Conservation (phyloP, 1,140 invertebrate genomes). For the Berghia stephanieae region DNA sequence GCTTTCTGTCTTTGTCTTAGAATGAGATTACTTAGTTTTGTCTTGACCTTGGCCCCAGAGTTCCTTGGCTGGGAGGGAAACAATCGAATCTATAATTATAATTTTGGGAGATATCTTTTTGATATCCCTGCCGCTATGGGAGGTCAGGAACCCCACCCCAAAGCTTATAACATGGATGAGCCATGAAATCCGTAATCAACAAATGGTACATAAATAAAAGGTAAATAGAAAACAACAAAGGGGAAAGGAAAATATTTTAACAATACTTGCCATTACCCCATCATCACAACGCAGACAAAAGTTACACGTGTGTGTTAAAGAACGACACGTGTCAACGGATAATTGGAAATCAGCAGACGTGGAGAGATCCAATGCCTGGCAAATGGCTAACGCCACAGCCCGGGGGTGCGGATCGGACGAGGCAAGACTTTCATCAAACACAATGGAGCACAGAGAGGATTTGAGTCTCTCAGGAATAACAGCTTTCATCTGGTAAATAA, state of each 20-base stretch:
- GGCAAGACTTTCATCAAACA: conserved; percentile 54
- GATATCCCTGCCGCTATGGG: too few relatives aligned
- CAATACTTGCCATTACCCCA: background rate
- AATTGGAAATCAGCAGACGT: conserved; percentile 34
- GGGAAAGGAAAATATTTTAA: too few relatives aligned
- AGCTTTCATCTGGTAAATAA: conserved; percentile 36
- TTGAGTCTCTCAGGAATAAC: conserved; percentile 43
- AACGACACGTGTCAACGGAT: conserved; percentile 44
- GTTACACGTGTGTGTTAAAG: conserved; percentile 51
- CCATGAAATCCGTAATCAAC: too few relatives aligned
- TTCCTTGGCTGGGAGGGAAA: too few relatives aligned
- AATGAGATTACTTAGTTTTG: too few relatives aligned
- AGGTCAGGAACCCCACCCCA: too few relatives aligned
- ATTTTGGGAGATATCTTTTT: too few relatives aligned
- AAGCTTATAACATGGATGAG: too few relatives aligned
- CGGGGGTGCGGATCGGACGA: conserved; percentile 46
- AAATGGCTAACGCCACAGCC: conserved; percentile 39
- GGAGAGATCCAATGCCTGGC: conserved; percentile 40
- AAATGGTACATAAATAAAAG: too few relatives aligned
- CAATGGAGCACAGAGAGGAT: conserved; percentile 31
- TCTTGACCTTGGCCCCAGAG: too few relatives aligned
- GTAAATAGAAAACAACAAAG: background rate
- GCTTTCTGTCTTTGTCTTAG: too few relatives aligned
- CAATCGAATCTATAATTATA: too few relatives aligned
- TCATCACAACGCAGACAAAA: conserved; percentile 39